A percentile compares a stretch with the other conserved stretches of the same genome.
phyloP scores from a whole-genome alignment of 2,888 invertebrate genomes.

The Blastobasis lacticolella region DNA sequence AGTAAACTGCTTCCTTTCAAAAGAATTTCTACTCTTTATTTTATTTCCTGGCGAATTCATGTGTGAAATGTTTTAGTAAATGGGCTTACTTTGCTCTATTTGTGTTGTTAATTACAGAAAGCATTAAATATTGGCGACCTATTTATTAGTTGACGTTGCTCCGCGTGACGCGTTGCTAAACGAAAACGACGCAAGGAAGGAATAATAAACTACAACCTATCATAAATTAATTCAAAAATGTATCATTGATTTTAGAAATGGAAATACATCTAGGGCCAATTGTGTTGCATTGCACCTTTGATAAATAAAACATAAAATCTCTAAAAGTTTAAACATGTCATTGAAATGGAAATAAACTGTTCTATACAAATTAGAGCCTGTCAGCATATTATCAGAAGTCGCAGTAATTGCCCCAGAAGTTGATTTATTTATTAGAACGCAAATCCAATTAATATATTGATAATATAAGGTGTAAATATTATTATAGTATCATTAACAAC shows the following conservation, averaged over 20 bases:
- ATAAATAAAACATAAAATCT: conserved; percentile 9
- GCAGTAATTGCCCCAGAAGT: no score
- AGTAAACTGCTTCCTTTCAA: conserved; percentile 24
- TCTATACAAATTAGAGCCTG: no score
- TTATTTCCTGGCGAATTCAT: not conserved
- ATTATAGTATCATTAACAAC: no score
- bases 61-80: not conserved
- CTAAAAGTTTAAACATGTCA: not conserved
- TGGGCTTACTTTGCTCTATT: not conserved
- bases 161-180: conserved; percentile 62
- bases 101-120: conserved; percentile 4
- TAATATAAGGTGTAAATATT: no score
- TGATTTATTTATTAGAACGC: no score
- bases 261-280: no score
- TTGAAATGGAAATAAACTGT: no score
- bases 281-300: conserved; percentile 6
- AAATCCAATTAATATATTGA: no score
- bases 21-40: conserved; percentile 7
- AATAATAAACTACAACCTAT: conserved; percentile 5
- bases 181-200: conserved; percentile 17
- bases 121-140: conserved; percentile 40
- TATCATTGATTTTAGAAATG: no score
- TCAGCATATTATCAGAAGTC: no score
- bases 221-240: not conserved
- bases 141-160: conserved; percentile 56